Evolutionary conservation across 2,888 invertebrate genomes (phyloP), one percentile per base, ranked within the genome.

Genomic region (Ormyrus labotus): DNA sequence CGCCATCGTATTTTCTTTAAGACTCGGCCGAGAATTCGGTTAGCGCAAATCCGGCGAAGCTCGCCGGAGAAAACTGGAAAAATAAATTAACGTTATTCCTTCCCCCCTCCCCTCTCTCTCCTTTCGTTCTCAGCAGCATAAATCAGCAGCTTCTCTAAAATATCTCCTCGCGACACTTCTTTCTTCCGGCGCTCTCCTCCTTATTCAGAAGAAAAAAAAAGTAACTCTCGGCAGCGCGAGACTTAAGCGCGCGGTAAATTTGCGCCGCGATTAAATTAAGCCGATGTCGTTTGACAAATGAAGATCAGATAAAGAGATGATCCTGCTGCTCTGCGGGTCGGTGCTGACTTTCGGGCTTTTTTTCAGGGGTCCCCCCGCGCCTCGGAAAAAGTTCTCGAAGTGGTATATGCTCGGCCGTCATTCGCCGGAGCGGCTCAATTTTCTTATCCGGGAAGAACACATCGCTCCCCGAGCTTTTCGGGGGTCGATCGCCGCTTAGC

Each of bases 301-400:
- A 88, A 87, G 86, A 90, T 90, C 89, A 87, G 90, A 90, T 90
- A 90, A 84, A 87, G 83, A 84, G 90, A 90, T 90, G 81, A 89
- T 90, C 89, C 85, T 83, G 19, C 61, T 55, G 10, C 68, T 80
- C 53, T 65, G 65, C 71, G 83, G 87, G 84, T 75, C 68, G 19
- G 6, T 90, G 90, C 90, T 90, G 90, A 90, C 89, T 88, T 88
- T 86, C 85, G 86, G 84, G 64, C 79, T 87, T 90, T 89, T 89
- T 88, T 86, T 19, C 58, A 80, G 63, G 60, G 53, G 9, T 51
- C 6, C 13, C 60, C 10, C 13, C 47, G 34, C 61, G 9, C 9
- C 68, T 60, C 19, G 19, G 19, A 19, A 19, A 19, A 19, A 19
- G 19, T 19, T 19, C 19, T 19, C 19, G 19, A 19, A 19, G 19